A percentile compares a stretch with the other conserved stretches of the same genome.
Conservation (phyloP, 2,113 vertebrate species). For the Leptocoma aspasia region DNA sequence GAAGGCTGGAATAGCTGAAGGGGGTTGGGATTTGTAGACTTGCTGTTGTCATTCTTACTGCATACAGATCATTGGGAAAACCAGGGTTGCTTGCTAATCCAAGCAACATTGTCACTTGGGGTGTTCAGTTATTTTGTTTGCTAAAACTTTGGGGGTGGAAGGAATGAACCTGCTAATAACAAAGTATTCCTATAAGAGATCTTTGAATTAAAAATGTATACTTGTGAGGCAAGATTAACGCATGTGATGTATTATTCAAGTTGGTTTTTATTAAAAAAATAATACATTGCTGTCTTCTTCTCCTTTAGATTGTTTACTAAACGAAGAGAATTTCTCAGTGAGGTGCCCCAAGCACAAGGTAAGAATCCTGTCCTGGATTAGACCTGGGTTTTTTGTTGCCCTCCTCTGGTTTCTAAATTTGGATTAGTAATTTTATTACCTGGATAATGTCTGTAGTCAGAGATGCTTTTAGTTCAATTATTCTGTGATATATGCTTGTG, state of each 20-base stretch:
- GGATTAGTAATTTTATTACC: neutral
- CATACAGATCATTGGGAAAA: accelerated
- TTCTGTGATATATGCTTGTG: neutral
- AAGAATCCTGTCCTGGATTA: conserved; percentile 52
- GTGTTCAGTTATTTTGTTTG: neutral
- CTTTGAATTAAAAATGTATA: neutral
- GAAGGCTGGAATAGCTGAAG: neutral
- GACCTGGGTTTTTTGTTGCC: neutral
- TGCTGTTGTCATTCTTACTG: neutral
- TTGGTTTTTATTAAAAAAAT: neutral
- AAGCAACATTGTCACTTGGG: neutral
- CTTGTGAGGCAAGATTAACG: neutral
- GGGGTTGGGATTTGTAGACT: neutral
- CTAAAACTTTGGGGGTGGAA: neutral
- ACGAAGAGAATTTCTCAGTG: conserved; percentile 97
- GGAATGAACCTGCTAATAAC: neutral
- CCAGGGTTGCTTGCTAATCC: neutral
- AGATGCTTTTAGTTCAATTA: neutral
- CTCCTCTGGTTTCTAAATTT: neutral
- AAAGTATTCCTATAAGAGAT: neutral
- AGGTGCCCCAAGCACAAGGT: conserved; percentile 99
- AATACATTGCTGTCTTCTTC: conserved; percentile 30
- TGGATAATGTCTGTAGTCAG: neutral
- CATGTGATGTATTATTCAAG: neutral
- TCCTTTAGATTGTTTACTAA: conserved; percentile 91